Conservation (phyloP, 1,140 invertebrate genomes). For the Trichomalopsis sarcophagae region DNA sequence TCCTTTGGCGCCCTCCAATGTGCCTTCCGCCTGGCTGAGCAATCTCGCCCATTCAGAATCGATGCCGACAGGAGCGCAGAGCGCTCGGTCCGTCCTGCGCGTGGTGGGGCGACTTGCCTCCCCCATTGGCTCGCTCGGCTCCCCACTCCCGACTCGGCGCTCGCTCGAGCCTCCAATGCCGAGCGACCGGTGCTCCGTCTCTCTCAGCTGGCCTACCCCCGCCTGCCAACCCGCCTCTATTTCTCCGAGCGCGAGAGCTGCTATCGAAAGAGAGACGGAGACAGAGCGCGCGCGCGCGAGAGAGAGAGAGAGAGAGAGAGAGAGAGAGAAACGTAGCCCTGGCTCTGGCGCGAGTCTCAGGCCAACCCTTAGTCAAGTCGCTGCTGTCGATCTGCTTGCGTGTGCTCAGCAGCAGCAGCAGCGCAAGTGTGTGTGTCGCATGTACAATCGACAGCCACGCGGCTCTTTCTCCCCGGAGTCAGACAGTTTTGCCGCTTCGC, state of each 20-base stretch:
- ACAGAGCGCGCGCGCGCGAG: constrained; percentile 51
- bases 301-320: constrained; percentile 55
- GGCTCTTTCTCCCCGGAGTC: neutral
- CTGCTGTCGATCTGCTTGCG: constrained; percentile 46
- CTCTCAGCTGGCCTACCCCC: neutral
- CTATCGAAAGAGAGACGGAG: constrained; percentile 45
- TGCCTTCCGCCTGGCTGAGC: constrained; percentile 73
- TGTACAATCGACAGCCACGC: constrained; percentile 29
- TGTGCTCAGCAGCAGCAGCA: neutral
- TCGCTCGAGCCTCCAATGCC: neutral
- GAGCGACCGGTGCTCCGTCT: neutral
- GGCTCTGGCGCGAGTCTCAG: constrained; percentile 55
- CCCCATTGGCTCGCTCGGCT: neutral
- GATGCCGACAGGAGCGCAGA: constrained; percentile 68
- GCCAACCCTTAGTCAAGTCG: constrained; percentile 51
- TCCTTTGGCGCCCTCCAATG: constrained; percentile 70
- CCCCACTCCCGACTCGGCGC: neutral
- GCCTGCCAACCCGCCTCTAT: neutral
- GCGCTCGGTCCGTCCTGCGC: constrained; percentile 39
- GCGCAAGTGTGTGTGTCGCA: neutral
- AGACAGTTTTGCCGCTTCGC: too few species aligned
- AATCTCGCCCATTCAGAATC: constrained; percentile 73
- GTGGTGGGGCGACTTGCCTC: neutral
- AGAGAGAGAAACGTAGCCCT: constrained; percentile 55
- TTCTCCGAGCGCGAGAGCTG: neutral